Evolutionary conservation across 2,113 vertebrate genomes (phyloP).

Genomic region (Geococcyx californianus): DNA sequence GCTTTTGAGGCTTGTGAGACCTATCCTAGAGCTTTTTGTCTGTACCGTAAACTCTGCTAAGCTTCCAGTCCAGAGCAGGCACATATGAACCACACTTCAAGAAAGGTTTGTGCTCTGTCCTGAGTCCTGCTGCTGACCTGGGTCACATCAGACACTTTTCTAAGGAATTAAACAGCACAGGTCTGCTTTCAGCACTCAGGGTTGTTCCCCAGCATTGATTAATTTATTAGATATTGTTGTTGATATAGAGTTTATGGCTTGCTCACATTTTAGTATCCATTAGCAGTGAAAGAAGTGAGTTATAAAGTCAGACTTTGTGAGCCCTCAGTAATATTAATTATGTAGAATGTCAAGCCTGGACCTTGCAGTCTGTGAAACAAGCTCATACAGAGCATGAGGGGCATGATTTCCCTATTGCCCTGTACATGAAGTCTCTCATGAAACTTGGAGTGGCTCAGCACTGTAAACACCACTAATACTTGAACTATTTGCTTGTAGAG

Average conservation of each 20-base stretch:
- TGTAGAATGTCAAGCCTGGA: background rate
- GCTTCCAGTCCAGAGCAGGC: background rate
- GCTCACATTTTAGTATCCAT: background rate
- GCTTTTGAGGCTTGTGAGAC: background rate
- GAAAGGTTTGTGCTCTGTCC: background rate
- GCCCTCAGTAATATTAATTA: background rate
- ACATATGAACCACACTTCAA: rapidly evolving
- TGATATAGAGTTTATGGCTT: background rate
- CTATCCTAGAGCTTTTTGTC: background rate
- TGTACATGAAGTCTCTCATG: background rate
- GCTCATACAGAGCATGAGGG: background rate
- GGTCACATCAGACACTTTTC: background rate
- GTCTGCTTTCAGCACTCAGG: background rate
- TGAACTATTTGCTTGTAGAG: background rate
- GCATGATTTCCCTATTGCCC: background rate
- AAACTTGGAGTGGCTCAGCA: background rate
- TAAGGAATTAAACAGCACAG: background rate
- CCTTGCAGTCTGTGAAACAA: background rate
- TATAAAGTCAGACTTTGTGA: background rate
- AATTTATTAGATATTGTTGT: background rate
- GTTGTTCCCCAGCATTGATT: background rate
- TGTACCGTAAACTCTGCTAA: background rate
- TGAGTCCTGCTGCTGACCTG: background rate
- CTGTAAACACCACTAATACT: background rate
- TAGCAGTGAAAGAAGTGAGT: background rate